Evolutionary conservation across 2,113 vertebrate genomes (phyloP).

Genomic region (Meles meles): DNA sequence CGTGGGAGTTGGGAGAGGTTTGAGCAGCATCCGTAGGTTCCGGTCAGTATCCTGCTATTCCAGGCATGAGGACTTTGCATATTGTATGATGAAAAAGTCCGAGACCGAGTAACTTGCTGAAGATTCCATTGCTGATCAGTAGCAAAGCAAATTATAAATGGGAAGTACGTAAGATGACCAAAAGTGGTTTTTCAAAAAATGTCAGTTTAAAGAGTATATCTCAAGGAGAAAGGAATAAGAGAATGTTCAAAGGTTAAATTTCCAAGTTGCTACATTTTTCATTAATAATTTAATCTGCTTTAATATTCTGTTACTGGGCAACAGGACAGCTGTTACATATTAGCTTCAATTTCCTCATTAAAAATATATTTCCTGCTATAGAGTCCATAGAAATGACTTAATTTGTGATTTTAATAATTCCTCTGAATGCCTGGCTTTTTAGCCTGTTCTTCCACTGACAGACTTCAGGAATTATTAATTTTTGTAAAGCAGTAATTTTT

Average conservation of each 20-base stretch:
- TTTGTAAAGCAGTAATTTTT: slow-evolving; percentile 48
- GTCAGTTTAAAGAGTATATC: neutral
- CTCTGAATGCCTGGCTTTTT: slow-evolving; percentile 47
- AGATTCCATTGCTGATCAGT: neutral
- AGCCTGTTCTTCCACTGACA: slow-evolving; percentile 14
- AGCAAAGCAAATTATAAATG: neutral
- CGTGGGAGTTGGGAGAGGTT: neutral
- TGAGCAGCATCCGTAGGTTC: neutral
- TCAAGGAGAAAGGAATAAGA: slow-evolving; percentile 19
- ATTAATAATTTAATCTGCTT: slow-evolving; percentile 71
- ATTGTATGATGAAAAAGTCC: neutral
- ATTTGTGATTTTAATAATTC: slow-evolving; percentile 74
- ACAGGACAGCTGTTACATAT: slow-evolving; percentile 65
- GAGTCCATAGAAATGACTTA: slow-evolving; percentile 70
- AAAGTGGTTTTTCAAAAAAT: neutral
- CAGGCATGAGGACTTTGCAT: neutral
- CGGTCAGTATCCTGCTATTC: neutral
- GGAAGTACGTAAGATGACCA: neutral
- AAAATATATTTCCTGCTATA: slow-evolving; percentile 69
- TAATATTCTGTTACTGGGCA: slow-evolving; percentile 50
- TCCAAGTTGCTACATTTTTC: slow-evolving; percentile 54
- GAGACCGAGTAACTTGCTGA: neutral
- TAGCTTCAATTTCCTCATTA: slow-evolving; percentile 75
- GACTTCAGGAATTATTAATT: slow-evolving; percentile 36
- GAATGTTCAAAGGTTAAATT: slow-evolving; percentile 32